A percentile compares a stretch with the other conserved stretches of the same genome.
These are phyloP conservation scores for Hiodon alosoides DNA, from an alignment of 2,113 vertebrate species.

Conservation along the genomic window DNA sequence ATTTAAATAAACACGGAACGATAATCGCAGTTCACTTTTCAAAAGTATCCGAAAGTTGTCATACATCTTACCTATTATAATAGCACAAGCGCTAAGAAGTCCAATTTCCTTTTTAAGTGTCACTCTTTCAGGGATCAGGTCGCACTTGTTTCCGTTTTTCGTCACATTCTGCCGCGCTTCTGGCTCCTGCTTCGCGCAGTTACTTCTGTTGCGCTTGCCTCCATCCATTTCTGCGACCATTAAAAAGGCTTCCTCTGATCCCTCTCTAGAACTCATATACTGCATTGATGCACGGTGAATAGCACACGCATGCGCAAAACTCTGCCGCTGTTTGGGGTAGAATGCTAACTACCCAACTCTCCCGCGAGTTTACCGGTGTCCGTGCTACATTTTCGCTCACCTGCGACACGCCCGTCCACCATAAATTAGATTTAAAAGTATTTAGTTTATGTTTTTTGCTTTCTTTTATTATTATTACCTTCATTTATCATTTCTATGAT, in stretches of 20 bases:
- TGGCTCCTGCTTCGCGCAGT: conserved; percentile 36
- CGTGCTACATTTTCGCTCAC: neutral
- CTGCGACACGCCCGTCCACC: conserved; percentile 8
- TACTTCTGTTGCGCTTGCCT: conserved; percentile 46
- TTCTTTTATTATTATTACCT: too few relatives aligned
- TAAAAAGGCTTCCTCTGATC: conserved; percentile 29
- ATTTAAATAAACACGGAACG: too few relatives aligned
- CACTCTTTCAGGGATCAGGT: conserved; percentile 57
- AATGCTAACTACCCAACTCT: conserved; percentile 6
- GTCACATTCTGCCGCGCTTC: conserved; percentile 37
- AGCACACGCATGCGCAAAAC: conserved; percentile 41
- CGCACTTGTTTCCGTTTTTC: conserved; percentile 45
- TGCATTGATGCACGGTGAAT: conserved; percentile 31
- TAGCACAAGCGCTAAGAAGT: conserved; percentile 79
- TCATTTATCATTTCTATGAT: too few relatives aligned
- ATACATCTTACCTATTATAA: conserved; percentile 75
- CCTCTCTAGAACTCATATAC: conserved; percentile 36
- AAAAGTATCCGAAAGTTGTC: too few relatives aligned
- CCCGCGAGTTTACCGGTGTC: neutral
- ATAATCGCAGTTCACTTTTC: too few relatives aligned
- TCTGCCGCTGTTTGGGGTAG: neutral
- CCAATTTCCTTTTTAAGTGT: conserved; percentile 82
- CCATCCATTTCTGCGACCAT: conserved; percentile 47
- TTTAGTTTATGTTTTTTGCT: too few relatives aligned
- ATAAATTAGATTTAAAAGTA: too few relatives aligned